Base-by-base conservation (phyloP, 2,888 invertebrate genomes). In the Elegia similella region DNA sequence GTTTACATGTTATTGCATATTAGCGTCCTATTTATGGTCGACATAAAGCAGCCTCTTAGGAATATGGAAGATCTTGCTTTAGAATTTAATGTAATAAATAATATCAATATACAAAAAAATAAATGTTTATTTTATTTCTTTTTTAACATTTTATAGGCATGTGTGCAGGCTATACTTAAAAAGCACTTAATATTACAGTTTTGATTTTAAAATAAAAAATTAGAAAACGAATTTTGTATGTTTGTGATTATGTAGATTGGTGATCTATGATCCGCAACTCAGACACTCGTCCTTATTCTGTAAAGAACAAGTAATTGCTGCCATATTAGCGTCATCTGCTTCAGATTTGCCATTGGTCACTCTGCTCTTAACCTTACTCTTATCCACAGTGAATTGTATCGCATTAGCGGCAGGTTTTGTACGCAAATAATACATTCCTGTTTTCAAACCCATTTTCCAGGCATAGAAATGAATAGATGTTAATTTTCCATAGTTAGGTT, bases 381-480 rank as follows among this genome's bases (percentile, higher is more conserved):
- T 99, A 84, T 99, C 98, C 0, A 99, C 98, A 0, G 99, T 99
- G 83, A 99, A 99, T 80, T 99, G 98, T 68, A 99, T 98, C 6
- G 99, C 98, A 82, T 97, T 96, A 1, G 96, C 98, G 0, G 99
- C 99, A 6, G 99, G 98, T 80, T 98, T 98, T 0, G 98, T 99
- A 53, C 99, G 94, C 64, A 99, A 91, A 82, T 99, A 99, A 84
- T 99, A 99, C 99, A 99, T 99, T 54, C 99, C 99, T 1, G 99
- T 99, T 90, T 99, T 99, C 59, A 99, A 91, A 2, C 99, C 99
- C 86, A 95, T 93, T 88, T 97, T 96, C 99, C 99, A 99, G 0
- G 97, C 97, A 82, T 97, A 97, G 85, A 99, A 99, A 87, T 99
- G 99, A 94, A 99, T 99, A 1, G 99, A 99, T 1, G 98, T 97